These are phyloP conservation scores for Xestoiulus laeticollis DNA, from an alignment of 2,888 invertebrate genomes.

Conservation along the genomic window DNA sequence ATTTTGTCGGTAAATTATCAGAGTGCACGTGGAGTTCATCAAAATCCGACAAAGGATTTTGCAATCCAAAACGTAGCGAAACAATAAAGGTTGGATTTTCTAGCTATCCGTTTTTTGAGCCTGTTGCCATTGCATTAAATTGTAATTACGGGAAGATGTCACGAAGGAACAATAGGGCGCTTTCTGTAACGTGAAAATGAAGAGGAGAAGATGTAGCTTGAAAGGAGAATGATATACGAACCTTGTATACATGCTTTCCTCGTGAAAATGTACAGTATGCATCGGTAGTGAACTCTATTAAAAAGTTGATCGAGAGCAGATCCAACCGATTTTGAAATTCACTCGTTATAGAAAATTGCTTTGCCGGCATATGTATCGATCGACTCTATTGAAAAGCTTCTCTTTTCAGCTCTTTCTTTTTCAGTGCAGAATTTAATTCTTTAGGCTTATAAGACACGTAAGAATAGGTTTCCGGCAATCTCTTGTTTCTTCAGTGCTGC, in stretches of 20 bases:
- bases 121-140: neutral
- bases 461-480: neutral
- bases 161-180: neutral
- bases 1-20: constrained; percentile 4
- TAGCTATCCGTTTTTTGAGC: neutral
- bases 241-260: neutral
- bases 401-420: neutral
- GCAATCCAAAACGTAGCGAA: neutral
- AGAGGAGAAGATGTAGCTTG: neutral
- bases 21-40: neutral
- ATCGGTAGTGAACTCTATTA: neutral
- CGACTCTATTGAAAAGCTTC: neutral
- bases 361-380: neutral
- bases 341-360: neutral
- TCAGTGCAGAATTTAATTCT: neutral
- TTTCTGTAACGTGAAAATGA: neutral
- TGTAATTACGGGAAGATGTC: neutral
- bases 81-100: neutral
- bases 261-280: neutral
- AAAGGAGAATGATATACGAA: neutral
- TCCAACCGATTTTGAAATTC: neutral
- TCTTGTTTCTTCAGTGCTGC: neutral
- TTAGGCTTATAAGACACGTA: neutral
- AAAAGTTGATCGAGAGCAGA: constrained; percentile 9
- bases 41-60: neutral